Conservation (phyloP, 1,140 invertebrate genomes). For the Zaprionus camerounensis region DNA sequence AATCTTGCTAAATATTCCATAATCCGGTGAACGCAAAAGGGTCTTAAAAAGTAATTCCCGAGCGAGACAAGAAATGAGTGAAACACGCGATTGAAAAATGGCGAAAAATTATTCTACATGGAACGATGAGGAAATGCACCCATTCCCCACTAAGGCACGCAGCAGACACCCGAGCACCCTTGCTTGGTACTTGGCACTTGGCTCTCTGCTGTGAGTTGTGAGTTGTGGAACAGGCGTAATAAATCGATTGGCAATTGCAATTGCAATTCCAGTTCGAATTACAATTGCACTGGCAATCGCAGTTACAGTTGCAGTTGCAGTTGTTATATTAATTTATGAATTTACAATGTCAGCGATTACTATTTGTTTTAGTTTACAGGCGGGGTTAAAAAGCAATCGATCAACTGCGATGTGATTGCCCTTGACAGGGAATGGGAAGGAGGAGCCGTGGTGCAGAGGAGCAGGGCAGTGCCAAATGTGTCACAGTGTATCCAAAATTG, state of each 20-base stretch:
- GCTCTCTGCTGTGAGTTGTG: neutral
- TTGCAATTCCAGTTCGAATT: conserved; percentile 10
- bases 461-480: conserved; percentile 24
- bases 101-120: conserved; percentile 24
- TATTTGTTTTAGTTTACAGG: conserved; percentile 74
- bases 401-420: conserved; percentile 49
- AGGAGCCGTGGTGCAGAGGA: conserved; percentile 1
- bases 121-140: conserved; percentile 20
- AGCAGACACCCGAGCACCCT: conserved; percentile 1
- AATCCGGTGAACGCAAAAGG: conserved; percentile 73
- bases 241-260: conserved; percentile 68
- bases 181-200: neutral
- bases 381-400: conserved; percentile 77
- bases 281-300: conserved; percentile 21
- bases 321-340: conserved; percentile 64
- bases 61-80: conserved; percentile 51
- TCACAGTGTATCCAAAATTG: conserved; percentile 16
- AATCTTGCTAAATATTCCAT: conserved; percentile 76
- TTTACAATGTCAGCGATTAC: conserved; percentile 75
- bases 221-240: conserved; percentile 49
- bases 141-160: neutral
- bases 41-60: conserved; percentile 80
- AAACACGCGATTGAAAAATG: conserved; percentile 41
- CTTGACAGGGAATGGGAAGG: neutral
- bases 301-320: conserved; percentile 55